A percentile compares a stretch with the other conserved stretches of the same genome.
Conservation (phyloP, 1,140 invertebrate genomes). For the Nebria ingens region DNA sequence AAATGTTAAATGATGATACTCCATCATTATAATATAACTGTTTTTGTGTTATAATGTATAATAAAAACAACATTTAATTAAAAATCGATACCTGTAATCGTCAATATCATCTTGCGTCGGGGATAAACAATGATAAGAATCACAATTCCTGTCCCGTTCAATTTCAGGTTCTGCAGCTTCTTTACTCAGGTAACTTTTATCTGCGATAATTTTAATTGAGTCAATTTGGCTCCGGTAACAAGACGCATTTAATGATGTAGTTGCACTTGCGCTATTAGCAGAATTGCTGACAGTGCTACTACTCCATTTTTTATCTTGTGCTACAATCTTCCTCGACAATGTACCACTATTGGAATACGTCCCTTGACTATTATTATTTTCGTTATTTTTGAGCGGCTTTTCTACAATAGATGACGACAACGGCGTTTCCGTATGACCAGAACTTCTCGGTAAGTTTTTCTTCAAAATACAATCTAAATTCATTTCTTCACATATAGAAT, state of each 20-base stretch:
- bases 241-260: background rate
- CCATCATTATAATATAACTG: too few species aligned
- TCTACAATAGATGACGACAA: background rate
- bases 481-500: conserved; percentile 1
- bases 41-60: too few species aligned
- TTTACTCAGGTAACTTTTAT: background rate
- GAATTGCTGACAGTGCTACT: background rate
- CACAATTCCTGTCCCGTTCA: conserved; percentile 15
- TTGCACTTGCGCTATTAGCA: background rate
- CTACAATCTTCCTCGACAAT: background rate
- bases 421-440: background rate
- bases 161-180: background rate
- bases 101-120: conserved; percentile 22
- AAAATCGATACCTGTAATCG: conserved; percentile 21
- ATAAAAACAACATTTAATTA: background rate
- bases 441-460: conserved; percentile 7
- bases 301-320: background rate
- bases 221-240: conserved; percentile 1
- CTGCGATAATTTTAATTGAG: background rate
- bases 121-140: conserved; percentile 23
- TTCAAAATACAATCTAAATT: conserved; percentile 1
- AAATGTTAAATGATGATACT: too few species aligned
- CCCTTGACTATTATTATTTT: background rate
- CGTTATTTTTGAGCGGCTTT: conserved; percentile 9
- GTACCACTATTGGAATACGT: background rate